phyloP scores from a whole-genome alignment of 2,797 vertebrate species.

The Luscinia megarhynchos region DNA sequence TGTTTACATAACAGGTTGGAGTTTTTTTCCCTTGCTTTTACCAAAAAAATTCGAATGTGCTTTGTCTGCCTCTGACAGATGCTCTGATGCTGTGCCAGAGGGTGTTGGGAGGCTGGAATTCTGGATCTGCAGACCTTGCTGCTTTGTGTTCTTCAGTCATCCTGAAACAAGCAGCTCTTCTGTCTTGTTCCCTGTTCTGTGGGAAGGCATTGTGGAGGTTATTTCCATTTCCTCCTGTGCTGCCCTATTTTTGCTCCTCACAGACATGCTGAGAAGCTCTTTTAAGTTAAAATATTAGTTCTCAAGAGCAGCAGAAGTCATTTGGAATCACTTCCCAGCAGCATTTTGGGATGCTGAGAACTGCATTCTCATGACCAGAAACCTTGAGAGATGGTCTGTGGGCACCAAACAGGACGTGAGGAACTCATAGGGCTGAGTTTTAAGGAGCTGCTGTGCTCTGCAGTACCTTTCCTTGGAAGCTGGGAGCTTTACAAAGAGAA shows the following conservation, averaged over 20 bases:
- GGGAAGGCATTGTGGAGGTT: background rate
- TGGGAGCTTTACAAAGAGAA: background rate
- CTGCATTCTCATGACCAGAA: background rate
- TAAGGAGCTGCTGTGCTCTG: background rate
- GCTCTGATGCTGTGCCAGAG: background rate
- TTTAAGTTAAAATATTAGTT: background rate
- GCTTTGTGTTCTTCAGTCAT: background rate
- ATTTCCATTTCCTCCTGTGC: background rate
- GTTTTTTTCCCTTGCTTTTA: background rate
- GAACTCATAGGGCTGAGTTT: background rate
- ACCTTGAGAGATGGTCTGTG: background rate
- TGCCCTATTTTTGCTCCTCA: background rate
- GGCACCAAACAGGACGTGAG: accelerated
- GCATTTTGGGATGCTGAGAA: background rate
- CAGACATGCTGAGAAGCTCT: background rate
- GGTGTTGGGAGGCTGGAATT: background rate
- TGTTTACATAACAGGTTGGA: background rate
- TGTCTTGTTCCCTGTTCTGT: background rate
- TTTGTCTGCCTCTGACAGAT: background rate
- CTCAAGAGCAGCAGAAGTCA: background rate
- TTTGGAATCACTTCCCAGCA: background rate
- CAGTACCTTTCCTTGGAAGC: background rate
- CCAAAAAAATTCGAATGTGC: background rate
- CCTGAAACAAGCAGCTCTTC: background rate
- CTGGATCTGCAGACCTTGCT: background rate